These are phyloP conservation scores for Pagetopsis macropterus DNA, from an alignment of 2,797 vertebrate species.

Conservation along the genomic window DNA sequence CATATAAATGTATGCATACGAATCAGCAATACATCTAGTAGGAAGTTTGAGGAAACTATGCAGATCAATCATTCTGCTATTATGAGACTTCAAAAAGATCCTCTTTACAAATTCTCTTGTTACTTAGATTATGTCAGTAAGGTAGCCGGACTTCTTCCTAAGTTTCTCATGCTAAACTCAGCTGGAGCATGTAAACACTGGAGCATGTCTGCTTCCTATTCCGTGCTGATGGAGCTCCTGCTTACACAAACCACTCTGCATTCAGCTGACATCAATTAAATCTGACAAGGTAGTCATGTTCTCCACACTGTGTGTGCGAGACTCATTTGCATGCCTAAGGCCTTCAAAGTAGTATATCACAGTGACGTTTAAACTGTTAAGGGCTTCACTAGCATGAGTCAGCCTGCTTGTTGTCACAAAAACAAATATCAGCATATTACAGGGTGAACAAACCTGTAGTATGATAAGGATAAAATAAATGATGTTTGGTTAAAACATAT, in stretches of 20 bases:
- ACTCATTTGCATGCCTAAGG: constrained; percentile 3
- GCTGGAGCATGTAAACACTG: constrained; percentile 11
- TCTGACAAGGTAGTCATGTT: constrained; percentile 31
- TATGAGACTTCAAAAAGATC: too few species aligned
- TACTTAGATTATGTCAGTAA: too few species aligned
- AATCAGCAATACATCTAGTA: neutral
- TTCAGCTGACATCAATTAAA: constrained; percentile 34
- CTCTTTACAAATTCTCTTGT: too few species aligned
- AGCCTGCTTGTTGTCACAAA: constrained; percentile 10
- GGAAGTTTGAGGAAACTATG: neutral
- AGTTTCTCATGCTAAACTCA: neutral
- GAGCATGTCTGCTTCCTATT: constrained; percentile 10
- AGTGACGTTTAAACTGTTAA: constrained; percentile 11
- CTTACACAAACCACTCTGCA: constrained; percentile 15
- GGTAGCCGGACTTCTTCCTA: neutral
- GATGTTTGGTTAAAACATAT: neutral
- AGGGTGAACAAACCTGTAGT: neutral
- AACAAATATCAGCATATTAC: neutral
- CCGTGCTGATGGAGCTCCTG: constrained; percentile 10
- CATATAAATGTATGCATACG: neutral
- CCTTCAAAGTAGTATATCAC: constrained; percentile 26
- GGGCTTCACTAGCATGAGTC: constrained; percentile 7
- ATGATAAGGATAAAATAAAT: neutral
- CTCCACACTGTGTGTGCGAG: neutral
- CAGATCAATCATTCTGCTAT: neutral